Evolutionary conservation across 2,113 vertebrate genomes (phyloP).

Genomic region (Acrocephalus arundinaceus): DNA sequence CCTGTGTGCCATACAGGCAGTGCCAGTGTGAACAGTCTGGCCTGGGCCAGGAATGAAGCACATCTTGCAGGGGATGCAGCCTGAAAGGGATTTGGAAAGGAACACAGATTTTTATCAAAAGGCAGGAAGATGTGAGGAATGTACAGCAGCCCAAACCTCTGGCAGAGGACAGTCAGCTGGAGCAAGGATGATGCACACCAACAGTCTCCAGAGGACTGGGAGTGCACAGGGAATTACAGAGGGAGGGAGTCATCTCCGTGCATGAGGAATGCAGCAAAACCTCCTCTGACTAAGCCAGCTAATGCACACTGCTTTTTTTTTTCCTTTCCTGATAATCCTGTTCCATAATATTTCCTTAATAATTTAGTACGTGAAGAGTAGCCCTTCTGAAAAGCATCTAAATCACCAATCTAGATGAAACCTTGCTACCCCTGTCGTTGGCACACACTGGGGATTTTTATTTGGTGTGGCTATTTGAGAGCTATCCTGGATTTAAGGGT

Average conservation of each 20-base stretch:
- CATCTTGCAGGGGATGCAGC: neutral
- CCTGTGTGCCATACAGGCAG: neutral
- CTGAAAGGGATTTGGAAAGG: neutral
- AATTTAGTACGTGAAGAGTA: constrained; percentile 17
- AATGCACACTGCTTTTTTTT: neutral
- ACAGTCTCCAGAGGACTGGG: constrained; percentile 16
- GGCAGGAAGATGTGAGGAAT: neutral
- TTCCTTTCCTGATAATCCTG: constrained; percentile 44
- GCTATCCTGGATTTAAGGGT: neutral
- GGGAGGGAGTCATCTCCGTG: constrained; percentile 34
- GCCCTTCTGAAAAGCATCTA: constrained; percentile 11
- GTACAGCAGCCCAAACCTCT: neutral
- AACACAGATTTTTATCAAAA: neutral
- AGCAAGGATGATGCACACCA: constrained; percentile 32
- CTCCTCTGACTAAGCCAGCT: constrained; percentile 45
- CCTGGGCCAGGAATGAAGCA: neutral
- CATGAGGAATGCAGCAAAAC: constrained; percentile 59
- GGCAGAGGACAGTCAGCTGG: neutral
- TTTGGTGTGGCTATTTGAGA: neutral
- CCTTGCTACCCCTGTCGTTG: neutral
- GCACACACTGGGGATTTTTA: neutral
- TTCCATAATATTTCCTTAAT: constrained; percentile 44
- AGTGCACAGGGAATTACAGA: constrained; percentile 53
- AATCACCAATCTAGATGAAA: neutral
- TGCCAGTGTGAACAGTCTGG: neutral